Percentiles rank a stretch among this genome's conserved stretches.
Evolutionary conservation across 1,140 invertebrate genomes (phyloP).

Genomic region (Eciton burchellii): DNA sequence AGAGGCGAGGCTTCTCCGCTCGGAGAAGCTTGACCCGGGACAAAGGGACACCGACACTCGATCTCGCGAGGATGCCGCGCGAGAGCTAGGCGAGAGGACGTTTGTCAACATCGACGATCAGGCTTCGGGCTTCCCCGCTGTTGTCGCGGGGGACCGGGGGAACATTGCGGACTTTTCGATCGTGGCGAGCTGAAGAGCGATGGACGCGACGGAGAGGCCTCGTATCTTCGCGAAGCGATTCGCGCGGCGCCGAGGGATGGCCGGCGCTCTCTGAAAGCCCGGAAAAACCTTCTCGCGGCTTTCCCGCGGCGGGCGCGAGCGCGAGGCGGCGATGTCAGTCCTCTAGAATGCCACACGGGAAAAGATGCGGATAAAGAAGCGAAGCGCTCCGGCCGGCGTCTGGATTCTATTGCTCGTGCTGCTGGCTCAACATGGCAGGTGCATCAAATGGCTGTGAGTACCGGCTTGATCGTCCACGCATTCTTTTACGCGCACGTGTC

Average conservation of each 20-base stretch:
- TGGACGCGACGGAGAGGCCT: conserved; percentile 10
- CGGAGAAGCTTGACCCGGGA: not conserved
- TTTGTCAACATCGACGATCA: not conserved
- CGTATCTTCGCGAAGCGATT: conserved; percentile 41
- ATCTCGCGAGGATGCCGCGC: not conserved
- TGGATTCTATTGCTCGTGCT: conserved; percentile 77
- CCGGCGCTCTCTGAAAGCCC: conserved; percentile 41
- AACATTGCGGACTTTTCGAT: not conserved
- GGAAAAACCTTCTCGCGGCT: conserved; percentile 7
- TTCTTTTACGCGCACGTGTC: conserved; percentile 43
- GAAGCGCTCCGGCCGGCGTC: conserved; percentile 65
- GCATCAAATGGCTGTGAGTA: conserved; percentile 86
- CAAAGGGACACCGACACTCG: not conserved
- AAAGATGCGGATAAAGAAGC: conserved; percentile 80
- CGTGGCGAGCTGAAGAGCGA: not conserved
- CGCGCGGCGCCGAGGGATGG: conserved; percentile 41
- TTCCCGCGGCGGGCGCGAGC: not conserved
- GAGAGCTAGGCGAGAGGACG: not conserved
- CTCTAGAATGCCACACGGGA: conserved; percentile 71
- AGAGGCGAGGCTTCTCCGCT: not conserved
- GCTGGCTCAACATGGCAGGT: conserved; percentile 77
- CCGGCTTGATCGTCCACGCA: not conserved
- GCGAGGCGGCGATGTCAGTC: conserved; percentile 32
- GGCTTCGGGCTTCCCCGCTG: not conserved
- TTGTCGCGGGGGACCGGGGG: not conserved